Evolutionary conservation across 2,888 invertebrate genomes (phyloP).

Genomic region (Germaria angustata): DNA sequence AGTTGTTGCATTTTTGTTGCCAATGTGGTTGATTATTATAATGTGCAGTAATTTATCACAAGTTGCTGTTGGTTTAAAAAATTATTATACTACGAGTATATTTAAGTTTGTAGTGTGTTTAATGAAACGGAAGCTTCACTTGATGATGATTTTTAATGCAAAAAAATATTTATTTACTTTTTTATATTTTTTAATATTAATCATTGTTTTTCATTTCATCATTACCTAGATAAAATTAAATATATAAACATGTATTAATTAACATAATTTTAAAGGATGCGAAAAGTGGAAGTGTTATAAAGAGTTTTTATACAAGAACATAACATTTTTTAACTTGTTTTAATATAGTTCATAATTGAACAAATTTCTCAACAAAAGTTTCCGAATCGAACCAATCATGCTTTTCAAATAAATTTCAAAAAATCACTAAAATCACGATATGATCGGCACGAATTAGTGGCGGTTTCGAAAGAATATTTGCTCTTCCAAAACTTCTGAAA

Average conservation of each 20-base stretch:
- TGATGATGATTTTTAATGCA: conserved; percentile 43
- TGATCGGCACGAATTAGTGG: too few relatives aligned
- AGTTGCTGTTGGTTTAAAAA: conserved; percentile 30
- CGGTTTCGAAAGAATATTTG: too few relatives aligned
- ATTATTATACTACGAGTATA: conserved; percentile 2
- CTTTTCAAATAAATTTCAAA: too few relatives aligned
- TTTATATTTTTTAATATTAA: conserved; percentile 5
- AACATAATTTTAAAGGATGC: not conserved
- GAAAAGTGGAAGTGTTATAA: not conserved
- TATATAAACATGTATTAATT: not conserved
- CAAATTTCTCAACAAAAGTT: too few relatives aligned
- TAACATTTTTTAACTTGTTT: too few relatives aligned
- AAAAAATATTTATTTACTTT: conserved; percentile 49
- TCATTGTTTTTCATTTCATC: not conserved
- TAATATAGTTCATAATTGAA: too few relatives aligned
- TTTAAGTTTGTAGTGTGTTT: conserved; percentile 26
- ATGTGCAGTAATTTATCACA: conserved; percentile 43
- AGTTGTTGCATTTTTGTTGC: not conserved
- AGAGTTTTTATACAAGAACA: not conserved
- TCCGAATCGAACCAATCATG: too few relatives aligned
- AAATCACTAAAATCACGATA: too few relatives aligned
- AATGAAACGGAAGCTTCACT: conserved; percentile 59
- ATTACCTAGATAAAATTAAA: conserved; percentile 2
- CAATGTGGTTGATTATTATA: conserved; percentile 11
- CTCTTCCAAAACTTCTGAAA: too few relatives aligned